phyloP scores from a whole-genome alignment of 2,113 vertebrate species.

The Lichenostomus cassidix region DNA sequence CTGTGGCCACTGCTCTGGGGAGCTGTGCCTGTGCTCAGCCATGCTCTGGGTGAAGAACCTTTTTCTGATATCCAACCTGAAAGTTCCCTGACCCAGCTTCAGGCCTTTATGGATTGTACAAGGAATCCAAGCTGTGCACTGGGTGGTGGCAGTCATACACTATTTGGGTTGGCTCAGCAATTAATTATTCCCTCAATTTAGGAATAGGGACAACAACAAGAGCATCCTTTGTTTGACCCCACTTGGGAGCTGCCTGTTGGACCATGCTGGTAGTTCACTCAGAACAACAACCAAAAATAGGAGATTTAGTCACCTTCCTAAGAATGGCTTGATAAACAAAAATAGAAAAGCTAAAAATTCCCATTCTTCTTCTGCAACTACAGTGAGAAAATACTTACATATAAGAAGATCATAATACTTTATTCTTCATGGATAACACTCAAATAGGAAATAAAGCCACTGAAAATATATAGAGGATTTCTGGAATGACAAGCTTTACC shows the following conservation, averaged over 20 bases:
- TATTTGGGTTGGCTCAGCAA: neutral
- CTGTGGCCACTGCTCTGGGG: neutral
- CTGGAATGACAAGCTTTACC: neutral
- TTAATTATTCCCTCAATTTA: neutral
- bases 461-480: neutral
- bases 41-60: neutral
- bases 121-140: neutral
- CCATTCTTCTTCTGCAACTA: neutral
- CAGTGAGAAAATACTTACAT: neutral
- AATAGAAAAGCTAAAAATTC: neutral
- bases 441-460: neutral
- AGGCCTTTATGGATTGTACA: neutral
- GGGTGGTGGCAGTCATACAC: rapidly evolving
- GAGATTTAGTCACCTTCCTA: neutral
- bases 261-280: rapidly evolving
- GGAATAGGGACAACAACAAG: neutral
- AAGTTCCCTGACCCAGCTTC: neutral
- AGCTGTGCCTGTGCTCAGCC: neutral
- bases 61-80: neutral
- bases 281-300: neutral
- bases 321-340: neutral
- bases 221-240: neutral
- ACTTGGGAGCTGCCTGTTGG: neutral
- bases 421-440: neutral
- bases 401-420: neutral